phyloP scores from a whole-genome alignment of 1,140 invertebrate species.

The Schlechtendalia chinensis region DNA sequence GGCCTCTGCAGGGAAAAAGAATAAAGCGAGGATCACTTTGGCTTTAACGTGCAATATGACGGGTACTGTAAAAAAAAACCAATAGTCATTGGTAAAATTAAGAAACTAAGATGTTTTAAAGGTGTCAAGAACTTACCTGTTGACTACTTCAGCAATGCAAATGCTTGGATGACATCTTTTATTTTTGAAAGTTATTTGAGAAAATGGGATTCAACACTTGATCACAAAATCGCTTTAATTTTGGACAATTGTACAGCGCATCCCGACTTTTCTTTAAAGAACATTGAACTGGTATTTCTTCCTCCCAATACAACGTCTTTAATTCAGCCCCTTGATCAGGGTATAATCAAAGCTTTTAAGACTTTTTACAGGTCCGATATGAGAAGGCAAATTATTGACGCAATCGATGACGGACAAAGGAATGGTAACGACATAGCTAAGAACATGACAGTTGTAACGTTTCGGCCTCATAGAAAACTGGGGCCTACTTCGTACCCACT shows the following conservation, averaged over 20 bases:
- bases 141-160: slow-evolving; percentile 7
- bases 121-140: slow-evolving; percentile 15
- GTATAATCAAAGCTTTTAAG: slow-evolving; percentile 53
- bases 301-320: slow-evolving; percentile 56
- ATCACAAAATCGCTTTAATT: slow-evolving; percentile 1
- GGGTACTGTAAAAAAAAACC: slow-evolving; percentile 22
- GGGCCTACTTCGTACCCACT: too few relatives aligned
- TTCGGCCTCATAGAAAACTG: too few relatives aligned
- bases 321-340: slow-evolving; percentile 51
- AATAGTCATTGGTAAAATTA: slow-evolving; percentile 29
- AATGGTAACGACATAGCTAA: slow-evolving; percentile 29
- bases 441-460: too few relatives aligned
- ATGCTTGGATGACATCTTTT: slow-evolving; percentile 27
- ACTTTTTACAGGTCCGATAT: slow-evolving; percentile 22
- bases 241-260: slow-evolving; percentile 13
- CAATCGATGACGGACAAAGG: slow-evolving; percentile 14
- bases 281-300: slow-evolving; percentile 54
- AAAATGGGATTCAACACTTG: slow-evolving; percentile 15
- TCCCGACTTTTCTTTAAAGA: slow-evolving; percentile 2
- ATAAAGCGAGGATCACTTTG: slow-evolving; percentile 15
- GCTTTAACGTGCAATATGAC: slow-evolving; percentile 18
- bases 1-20: too few relatives aligned
- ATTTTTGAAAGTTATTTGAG: slow-evolving; percentile 3
- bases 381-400: slow-evolving; percentile 30
- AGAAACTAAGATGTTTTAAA: slow-evolving; percentile 24